Conservation (phyloP, 2,797 vertebrate species). For the Parambassis ranga region DNA sequence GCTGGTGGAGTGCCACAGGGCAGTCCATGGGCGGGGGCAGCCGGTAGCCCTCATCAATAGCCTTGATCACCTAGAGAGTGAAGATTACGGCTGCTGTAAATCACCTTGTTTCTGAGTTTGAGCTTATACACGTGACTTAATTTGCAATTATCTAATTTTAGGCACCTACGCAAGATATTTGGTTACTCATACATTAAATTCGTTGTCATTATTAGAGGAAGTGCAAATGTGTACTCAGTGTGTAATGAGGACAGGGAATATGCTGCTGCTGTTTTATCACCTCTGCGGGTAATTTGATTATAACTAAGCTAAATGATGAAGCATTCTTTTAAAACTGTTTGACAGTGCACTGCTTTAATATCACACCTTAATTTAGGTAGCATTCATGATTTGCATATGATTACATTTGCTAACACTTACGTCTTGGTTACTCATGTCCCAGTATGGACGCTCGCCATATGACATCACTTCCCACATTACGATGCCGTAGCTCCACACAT, state of each 20-base stretch:
- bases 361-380: neutral
- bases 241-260: constrained; percentile 22
- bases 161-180: constrained; percentile 5
- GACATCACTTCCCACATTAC: constrained; percentile 99
- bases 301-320: constrained; percentile 46
- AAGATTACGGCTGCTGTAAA: neutral
- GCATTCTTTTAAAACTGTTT: constrained; percentile 17
- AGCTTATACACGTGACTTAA: neutral
- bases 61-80: constrained; percentile 92
- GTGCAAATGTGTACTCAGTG: constrained; percentile 7
- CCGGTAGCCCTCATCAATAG: constrained; percentile 96
- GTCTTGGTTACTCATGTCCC: constrained; percentile 99
- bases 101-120: neutral
- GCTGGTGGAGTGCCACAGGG: constrained; percentile 94
- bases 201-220: constrained; percentile 25
- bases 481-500: constrained; percentile 98
- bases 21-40: constrained; percentile 98
- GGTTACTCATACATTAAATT: constrained; percentile 7
- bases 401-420: constrained; percentile 78
- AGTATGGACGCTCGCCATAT: constrained; percentile 95
- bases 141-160: constrained; percentile 19
- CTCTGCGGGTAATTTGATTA: constrained; percentile 17
- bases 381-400: constrained; percentile 7
- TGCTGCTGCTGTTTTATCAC: constrained; percentile 10
- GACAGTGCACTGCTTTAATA: constrained; percentile 20